Base-by-base conservation (phyloP, 2,888 invertebrate genomes). In the Leptopilina syphax region DNA sequence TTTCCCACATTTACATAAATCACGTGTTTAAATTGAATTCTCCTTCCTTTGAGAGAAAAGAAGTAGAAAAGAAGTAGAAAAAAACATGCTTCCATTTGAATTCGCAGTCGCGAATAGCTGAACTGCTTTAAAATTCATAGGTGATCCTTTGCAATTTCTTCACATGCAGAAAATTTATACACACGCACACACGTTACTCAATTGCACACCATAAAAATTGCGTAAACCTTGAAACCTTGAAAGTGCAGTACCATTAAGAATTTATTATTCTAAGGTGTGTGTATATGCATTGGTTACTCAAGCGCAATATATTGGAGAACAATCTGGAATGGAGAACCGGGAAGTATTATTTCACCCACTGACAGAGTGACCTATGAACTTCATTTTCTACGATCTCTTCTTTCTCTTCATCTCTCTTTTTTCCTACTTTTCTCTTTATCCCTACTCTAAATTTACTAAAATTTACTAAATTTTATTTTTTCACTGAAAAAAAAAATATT, bases 321-420 rank as follows among this genome's bases (percentile, higher is more conserved):
- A 82, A 78, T 77, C 73, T 88, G 76, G 90, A 90, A 90, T 90
- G 89, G 88, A 86, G 89, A 83, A 85, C 86, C 85, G 82, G 77
- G 82, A 83, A 81, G 80, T 85, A 83, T 63, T n/a, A n/a, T n/a
- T 63, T 89, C 88, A 89, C 90, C 89, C 89, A 90, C 88, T 89
- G 86, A 89, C 89, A 87, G 89, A 89, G 81, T 89, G 87, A 90
- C 90, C 87, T 87, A 84, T 90, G 88, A 88, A 88, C 88, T 86
- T 83, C 83, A 81, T 82, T 83, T 84, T 83, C 77, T 77, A 41
- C n/a, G 8, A 13, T 41, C n/a, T n/a, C 41, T 66, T 41, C n/a
- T n/a, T 66, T 44, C 7, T 44, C 44, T 44, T 44, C 44, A 7
- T 34, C 4, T 34, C 34, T 34, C 44, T 41, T 1, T 10, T 10